Evolutionary conservation across 2,888 invertebrate species (phyloP).

Genomic region (Lithophane socia): DNA sequence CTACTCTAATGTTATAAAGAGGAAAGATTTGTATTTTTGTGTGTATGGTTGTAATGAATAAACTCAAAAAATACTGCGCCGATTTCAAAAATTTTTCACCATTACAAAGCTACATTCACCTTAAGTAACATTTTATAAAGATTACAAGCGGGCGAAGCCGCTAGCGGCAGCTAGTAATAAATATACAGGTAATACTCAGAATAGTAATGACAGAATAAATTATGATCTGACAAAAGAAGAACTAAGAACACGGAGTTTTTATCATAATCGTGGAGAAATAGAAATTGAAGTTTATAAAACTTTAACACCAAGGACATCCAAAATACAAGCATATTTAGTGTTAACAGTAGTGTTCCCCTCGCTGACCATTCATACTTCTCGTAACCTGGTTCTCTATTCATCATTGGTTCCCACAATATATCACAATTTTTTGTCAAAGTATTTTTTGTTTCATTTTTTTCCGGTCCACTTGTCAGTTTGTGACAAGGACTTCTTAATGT

Average conservation of each 20-base stretch:
- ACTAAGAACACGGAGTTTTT: neutral
- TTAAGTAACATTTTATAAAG: no score
- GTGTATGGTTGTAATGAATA: no score
- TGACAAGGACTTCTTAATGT: constrained; percentile 65
- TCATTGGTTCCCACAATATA: constrained; percentile 43
- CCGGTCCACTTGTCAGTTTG: constrained; percentile 70
- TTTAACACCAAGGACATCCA: neutral
- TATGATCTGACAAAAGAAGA: neutral
- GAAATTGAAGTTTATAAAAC: neutral
- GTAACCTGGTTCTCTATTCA: neutral
- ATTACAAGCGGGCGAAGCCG: no score
- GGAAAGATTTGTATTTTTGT: no score
- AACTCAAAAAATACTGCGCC: no score
- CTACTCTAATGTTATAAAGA: no score
- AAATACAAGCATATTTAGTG: neutral
- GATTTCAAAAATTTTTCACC: no score
- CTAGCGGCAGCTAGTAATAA: no score
- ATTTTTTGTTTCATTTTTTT: constrained; percentile 62
- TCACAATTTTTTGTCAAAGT: constrained; percentile 62
- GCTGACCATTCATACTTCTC: neutral
- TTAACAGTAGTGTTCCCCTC: neutral
- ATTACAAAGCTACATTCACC: no score
- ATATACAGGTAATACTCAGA: no score
- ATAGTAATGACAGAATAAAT: no score
- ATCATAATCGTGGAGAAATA: neutral